phyloP scores from a whole-genome alignment of 2,797 vertebrate genomes.

The Pantherophis vulpinus region DNA sequence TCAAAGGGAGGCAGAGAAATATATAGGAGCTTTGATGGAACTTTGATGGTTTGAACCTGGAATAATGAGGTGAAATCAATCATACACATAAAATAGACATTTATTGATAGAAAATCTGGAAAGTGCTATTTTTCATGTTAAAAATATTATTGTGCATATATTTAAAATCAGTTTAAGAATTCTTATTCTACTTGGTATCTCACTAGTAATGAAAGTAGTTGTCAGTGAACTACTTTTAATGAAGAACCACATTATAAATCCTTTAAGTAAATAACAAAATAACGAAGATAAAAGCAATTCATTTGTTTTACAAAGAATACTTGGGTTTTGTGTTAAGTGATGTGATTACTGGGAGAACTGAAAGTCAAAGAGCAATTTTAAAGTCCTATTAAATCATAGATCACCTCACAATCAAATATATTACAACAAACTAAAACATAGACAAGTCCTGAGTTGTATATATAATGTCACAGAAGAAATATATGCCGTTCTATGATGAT shows the following conservation, averaged over 20 bases:
- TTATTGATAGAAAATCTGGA: neutral
- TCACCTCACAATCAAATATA: neutral
- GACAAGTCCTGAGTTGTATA: neutral
- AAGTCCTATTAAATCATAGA: neutral
- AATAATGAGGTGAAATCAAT: conserved; percentile 9
- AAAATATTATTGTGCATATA: neutral
- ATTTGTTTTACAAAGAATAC: neutral
- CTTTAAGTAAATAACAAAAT: neutral
- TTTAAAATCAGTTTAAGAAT: neutral
- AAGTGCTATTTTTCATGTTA: neutral
- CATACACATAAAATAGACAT: neutral
- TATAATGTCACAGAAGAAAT: neutral
- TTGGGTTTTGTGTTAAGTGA: neutral
- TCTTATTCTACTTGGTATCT: neutral
- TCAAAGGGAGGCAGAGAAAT: neutral
- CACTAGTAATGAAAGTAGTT: neutral
- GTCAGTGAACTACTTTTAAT: neutral
- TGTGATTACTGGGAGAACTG: neutral
- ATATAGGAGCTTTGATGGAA: neutral
- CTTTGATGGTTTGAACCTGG: conserved; percentile 26
- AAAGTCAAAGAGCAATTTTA: neutral
- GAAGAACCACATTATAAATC: neutral
- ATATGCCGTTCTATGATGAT: neutral
- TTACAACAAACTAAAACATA: neutral
- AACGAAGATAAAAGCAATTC: neutral